phyloP scores from a whole-genome alignment of 2,888 invertebrate species.

The Endomychus coccineus region DNA sequence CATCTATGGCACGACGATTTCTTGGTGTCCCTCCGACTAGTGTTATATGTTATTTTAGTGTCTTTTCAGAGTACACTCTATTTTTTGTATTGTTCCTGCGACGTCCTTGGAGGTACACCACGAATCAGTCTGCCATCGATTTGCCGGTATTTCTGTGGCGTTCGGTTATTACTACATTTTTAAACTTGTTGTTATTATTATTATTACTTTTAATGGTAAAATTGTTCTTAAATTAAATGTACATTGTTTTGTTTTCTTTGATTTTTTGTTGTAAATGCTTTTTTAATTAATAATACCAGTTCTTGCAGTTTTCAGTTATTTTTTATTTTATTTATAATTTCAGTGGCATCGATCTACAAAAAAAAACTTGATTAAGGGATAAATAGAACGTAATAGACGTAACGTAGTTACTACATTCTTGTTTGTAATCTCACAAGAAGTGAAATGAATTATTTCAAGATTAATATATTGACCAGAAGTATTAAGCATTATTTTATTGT shows the following conservation, averaged over 20 bases:
- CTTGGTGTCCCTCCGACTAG: constrained; percentile 34
- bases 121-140: constrained; percentile 12
- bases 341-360: too few species aligned
- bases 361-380: too few species aligned
- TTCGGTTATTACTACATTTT: constrained; percentile 39
- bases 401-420: too few species aligned
- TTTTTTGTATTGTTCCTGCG: constrained; percentile 40
- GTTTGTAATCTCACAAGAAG: too few species aligned
- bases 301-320: constrained; percentile 60
- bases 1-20: constrained; percentile 11
- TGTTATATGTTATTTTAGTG: constrained; percentile 39
- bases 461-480: too few species aligned
- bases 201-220: constrained; percentile 58
- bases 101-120: constrained; percentile 31
- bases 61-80: constrained; percentile 39
- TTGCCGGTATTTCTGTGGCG: constrained; percentile 1
- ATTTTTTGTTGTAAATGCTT: constrained; percentile 70
- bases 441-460: too few species aligned
- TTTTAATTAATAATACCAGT: constrained; percentile 66
- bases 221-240: constrained; percentile 69
- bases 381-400: too few species aligned
- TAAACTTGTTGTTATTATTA: constrained; percentile 57
- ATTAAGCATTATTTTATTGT: too few species aligned
- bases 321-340: constrained; percentile 52
- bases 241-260: constrained; percentile 70